A percentile compares a stretch with the other conserved stretches of the same genome.
phyloP scores from a whole-genome alignment of 2,113 vertebrate species.

The Leucopsar rothschildi region DNA sequence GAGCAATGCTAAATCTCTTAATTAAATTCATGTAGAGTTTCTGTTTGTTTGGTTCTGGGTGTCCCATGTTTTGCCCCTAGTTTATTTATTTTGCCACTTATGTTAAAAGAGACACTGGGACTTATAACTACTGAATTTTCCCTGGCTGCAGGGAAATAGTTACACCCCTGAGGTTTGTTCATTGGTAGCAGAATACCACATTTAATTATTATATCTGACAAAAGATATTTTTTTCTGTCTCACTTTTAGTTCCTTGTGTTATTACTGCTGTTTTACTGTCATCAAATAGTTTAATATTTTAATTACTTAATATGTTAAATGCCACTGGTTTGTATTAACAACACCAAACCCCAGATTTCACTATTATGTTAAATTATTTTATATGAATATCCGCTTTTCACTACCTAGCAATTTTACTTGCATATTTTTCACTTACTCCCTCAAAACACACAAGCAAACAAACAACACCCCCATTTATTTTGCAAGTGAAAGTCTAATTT shows the following conservation, averaged over 20 bases:
- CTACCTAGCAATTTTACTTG: not conserved
- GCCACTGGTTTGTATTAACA: not conserved
- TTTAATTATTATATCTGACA: not conserved
- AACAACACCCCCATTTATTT: not conserved
- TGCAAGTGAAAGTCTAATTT: not conserved
- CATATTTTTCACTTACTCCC: not conserved
- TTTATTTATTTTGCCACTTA: not conserved
- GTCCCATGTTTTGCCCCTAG: fast-evolving
- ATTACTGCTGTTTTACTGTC: not conserved
- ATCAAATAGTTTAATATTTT: not conserved
- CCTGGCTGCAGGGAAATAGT: not conserved
- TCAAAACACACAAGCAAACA: not conserved
- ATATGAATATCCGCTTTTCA: not conserved
- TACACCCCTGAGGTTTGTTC: not conserved
- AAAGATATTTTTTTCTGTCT: not conserved
- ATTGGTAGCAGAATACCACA: not conserved
- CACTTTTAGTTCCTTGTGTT: not conserved
- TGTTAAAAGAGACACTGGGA: not conserved
- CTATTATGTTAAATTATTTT: not conserved
- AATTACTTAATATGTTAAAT: not conserved
- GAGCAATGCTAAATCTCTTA: not conserved
- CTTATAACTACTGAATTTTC: not conserved
- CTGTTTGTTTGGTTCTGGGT: not conserved
- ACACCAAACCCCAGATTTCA: not conserved
- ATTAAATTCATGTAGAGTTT: not conserved